Percentiles rank a stretch among this genome's conserved stretches.
These are phyloP conservation scores for Lepidurus couesii DNA, from an alignment of 1,140 invertebrate genomes.

Conservation along the genomic window DNA sequence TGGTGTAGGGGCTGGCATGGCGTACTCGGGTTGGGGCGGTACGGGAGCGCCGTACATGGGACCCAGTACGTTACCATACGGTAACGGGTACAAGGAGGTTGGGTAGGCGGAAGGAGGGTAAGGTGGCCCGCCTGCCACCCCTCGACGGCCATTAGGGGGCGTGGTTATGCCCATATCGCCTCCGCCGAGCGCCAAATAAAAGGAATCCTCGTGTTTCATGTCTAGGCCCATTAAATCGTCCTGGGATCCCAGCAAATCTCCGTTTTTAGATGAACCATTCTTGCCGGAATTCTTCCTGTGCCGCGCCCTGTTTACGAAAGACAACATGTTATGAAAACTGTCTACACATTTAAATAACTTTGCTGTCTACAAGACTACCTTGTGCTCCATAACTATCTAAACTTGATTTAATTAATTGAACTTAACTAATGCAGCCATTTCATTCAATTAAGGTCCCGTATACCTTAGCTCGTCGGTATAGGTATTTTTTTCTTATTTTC, in stretches of 20 bases:
- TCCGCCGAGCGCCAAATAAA: neutral
- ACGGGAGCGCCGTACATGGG: slow-evolving; percentile 32
- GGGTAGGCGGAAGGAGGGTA: slow-evolving; percentile 28
- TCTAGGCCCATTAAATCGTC: slow-evolving; percentile 28
- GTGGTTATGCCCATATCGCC: neutral
- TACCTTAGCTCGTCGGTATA: too few species aligned
- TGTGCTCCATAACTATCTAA: too few species aligned
- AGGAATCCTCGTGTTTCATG: neutral
- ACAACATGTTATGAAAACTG: neutral
- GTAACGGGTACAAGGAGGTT: slow-evolving; percentile 2
- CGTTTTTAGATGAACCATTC: slow-evolving; percentile 1
- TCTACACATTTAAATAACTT: too few species aligned
- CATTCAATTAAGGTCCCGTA: too few species aligned
- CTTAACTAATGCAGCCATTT: too few species aligned
- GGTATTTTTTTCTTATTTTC: too few species aligned
- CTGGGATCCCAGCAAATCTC: slow-evolving; percentile 32
- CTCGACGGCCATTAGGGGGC: neutral
- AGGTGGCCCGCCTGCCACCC: slow-evolving; percentile 1
- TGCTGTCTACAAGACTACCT: too few species aligned
- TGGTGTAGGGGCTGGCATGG: slow-evolving; percentile 36
- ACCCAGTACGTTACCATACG: slow-evolving; percentile 12
- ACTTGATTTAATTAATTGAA: too few species aligned
- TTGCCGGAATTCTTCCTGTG: slow-evolving; percentile 34
- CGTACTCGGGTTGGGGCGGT: slow-evolving; percentile 40
- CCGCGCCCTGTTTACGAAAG: neutral